Conservation (phyloP, 2,888 invertebrate genomes). For the Chrysolina oricalcia region DNA sequence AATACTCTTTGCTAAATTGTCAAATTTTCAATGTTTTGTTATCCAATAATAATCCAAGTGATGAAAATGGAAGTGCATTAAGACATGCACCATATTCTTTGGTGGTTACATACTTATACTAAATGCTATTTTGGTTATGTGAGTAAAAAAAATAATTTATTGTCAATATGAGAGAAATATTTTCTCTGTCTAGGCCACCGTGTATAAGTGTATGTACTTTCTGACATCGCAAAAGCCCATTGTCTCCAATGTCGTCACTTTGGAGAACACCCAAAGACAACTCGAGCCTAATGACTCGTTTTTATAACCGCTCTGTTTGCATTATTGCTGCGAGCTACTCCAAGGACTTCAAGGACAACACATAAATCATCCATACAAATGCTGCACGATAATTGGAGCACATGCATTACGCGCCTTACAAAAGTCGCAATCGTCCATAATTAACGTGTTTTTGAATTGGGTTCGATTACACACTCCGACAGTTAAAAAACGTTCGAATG, state of each 20-base stretch:
- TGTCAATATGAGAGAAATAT: too few species aligned
- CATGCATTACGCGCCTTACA: slow-evolving; percentile 1
- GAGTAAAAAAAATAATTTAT: too few species aligned
- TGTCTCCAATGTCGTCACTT: background rate
- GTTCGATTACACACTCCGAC: background rate
- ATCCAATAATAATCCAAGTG: too few species aligned
- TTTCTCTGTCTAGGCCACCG: too few species aligned
- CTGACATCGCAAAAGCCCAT: background rate
- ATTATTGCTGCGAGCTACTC: slow-evolving; percentile 20
- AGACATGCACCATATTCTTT: too few species aligned
- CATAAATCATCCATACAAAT: slow-evolving; percentile 24
- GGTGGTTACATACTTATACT: too few species aligned
- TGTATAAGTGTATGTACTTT: background rate
- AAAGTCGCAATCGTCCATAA: background rate
- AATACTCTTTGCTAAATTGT: too few species aligned
- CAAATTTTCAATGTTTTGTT: too few species aligned
- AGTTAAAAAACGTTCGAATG: background rate
- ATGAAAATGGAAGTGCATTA: too few species aligned
- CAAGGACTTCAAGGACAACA: slow-evolving; percentile 26
- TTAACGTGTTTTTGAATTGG: background rate
- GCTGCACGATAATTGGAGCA: slow-evolving; percentile 29
- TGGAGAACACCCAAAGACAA: slow-evolving; percentile 19
- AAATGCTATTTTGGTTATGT: too few species aligned
- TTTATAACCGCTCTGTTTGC: background rate
- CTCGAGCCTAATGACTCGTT: slow-evolving; percentile 5